phyloP scores from a whole-genome alignment of 2,797 vertebrate species.

The Adelosebastes latens region DNA sequence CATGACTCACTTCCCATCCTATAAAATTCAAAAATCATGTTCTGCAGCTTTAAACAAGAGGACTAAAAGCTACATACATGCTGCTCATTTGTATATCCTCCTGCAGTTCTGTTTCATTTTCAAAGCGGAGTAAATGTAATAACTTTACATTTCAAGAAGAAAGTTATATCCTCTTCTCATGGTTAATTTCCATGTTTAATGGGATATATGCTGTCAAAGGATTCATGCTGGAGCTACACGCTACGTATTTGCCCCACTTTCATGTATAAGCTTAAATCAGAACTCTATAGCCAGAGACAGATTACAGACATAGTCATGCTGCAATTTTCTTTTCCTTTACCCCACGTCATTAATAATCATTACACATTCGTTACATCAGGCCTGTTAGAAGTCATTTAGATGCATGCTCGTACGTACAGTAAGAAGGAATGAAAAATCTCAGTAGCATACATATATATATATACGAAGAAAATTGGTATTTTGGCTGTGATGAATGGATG shows the following conservation, averaged over 20 bases:
- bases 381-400: constrained; percentile 24
- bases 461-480: constrained; percentile 13
- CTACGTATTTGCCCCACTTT: constrained; percentile 35
- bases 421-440: constrained; percentile 20
- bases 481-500: constrained; percentile 37
- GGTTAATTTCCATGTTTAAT: constrained; percentile 30
- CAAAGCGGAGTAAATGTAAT: constrained; percentile 13
- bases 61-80: not conserved
- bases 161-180: constrained; percentile 15
- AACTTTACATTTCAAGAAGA: constrained; percentile 29
- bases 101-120: constrained; percentile 20
- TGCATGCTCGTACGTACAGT: not conserved
- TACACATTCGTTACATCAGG: constrained; percentile 18
- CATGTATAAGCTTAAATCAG: constrained; percentile 26
- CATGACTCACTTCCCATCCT: not conserved
- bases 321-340: constrained; percentile 12
- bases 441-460: not conserved
- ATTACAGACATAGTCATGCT: constrained; percentile 27
- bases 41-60: not conserved
- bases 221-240: constrained; percentile 3
- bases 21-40: not conserved
- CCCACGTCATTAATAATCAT: constrained; percentile 39
- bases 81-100: constrained; percentile 1
- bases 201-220: constrained; percentile 11
- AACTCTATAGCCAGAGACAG: constrained; percentile 20